phyloP scores from a whole-genome alignment of 2,888 invertebrate genomes.

The Agrochola macilenta region DNA sequence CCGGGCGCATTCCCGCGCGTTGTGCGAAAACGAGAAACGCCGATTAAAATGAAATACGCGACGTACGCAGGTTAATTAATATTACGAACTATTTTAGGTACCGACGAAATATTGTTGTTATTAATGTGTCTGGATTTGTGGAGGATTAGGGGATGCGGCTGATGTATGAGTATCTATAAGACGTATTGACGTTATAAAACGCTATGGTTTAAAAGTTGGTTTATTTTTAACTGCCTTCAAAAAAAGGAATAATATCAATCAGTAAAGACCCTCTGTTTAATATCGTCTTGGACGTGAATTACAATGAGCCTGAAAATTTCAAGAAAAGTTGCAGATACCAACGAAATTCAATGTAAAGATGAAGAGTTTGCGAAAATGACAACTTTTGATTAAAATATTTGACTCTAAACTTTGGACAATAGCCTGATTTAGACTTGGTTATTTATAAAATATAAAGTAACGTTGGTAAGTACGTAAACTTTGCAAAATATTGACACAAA shows the following conservation, averaged over 20 bases:
- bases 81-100: conserved; percentile 77
- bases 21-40: conserved; percentile 83
- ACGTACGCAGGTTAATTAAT: conserved; percentile 84
- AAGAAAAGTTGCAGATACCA: not conserved
- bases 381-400: not conserved
- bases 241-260: no score
- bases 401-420: not conserved
- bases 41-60: conserved; percentile 86
- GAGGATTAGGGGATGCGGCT: conserved; percentile 55
- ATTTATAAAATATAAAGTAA: not conserved
- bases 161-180: conserved; percentile 46
- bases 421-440: not conserved
- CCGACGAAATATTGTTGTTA: conserved; percentile 86
- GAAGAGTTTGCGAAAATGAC: not conserved
- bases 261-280: not conserved
- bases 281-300: not conserved
- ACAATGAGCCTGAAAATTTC: not conserved
- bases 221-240: not conserved
- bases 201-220: not conserved
- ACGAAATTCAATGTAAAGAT: not conserved
- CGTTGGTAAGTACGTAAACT: not conserved
- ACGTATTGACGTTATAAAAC: conserved; percentile 36
- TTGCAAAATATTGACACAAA: conserved; percentile 56
- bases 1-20: conserved; percentile 78
- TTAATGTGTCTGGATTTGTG: conserved; percentile 82